phyloP scores from a whole-genome alignment of 2,113 vertebrate species.

The Paracanthobrama guichenoti region DNA sequence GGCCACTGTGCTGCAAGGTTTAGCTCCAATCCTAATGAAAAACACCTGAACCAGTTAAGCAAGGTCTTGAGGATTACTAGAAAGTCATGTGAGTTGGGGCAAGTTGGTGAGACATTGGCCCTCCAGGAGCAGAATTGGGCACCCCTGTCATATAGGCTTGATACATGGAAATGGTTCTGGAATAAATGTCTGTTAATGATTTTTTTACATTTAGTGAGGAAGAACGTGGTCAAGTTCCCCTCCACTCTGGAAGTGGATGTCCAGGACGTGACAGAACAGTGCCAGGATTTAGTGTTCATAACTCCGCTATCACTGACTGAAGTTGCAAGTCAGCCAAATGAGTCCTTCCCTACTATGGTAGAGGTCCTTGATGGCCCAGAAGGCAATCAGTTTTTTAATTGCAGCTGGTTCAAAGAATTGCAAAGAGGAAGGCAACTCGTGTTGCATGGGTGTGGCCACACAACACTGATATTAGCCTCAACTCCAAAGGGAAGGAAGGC shows the following conservation, averaged over 20 bases:
- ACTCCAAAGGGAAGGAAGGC: constrained; percentile 69
- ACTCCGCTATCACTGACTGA: constrained; percentile 77
- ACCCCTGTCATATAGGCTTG: neutral
- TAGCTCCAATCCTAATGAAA: neutral
- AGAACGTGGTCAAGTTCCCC: constrained; percentile 78
- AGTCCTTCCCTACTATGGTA: constrained; percentile 72
- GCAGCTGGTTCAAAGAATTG: constrained; percentile 70
- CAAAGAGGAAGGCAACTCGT: constrained; percentile 64
- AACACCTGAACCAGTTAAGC: neutral
- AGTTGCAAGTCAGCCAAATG: constrained; percentile 62
- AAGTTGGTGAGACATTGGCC: neutral
- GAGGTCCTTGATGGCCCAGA: constrained; percentile 77
- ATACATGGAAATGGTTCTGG: neutral
- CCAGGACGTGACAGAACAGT: constrained; percentile 77
- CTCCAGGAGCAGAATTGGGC: neutral
- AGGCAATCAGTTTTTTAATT: constrained; percentile 65
- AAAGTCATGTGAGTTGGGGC: neutral
- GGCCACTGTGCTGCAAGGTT: neutral
- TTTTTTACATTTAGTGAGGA: constrained; percentile 78
- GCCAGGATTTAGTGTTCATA: constrained; percentile 74
- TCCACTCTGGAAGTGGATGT: constrained; percentile 89
- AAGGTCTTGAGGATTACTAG: neutral
- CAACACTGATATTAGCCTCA: constrained; percentile 73
- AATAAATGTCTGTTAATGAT: neutral
- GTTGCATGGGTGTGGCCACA: constrained; percentile 65